phyloP scores from a whole-genome alignment of 2,888 invertebrate species.

The Drosophila greeni region DNA sequence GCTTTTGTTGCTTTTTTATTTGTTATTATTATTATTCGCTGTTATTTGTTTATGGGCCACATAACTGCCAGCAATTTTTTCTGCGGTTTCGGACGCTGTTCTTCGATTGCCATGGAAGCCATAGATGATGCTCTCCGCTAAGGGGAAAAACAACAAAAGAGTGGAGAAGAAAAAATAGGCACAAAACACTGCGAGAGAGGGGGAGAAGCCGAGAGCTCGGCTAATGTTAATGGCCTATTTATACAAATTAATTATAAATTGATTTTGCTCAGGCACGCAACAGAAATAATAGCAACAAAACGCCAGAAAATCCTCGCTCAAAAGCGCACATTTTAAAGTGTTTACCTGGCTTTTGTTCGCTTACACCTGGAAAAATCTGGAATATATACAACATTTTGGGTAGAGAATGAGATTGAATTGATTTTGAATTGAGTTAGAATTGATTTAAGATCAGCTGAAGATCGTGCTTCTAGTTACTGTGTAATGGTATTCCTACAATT shows the following conservation, averaged over 20 bases:
- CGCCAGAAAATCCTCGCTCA: constrained; percentile 4
- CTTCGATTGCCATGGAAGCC: constrained; percentile 53
- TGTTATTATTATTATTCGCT: constrained; percentile 36
- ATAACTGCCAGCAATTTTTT: constrained; percentile 55
- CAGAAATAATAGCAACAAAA: constrained; percentile 14
- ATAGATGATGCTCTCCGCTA: constrained; percentile 23
- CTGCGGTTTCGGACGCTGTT: constrained; percentile 42
- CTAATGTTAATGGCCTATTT: constrained; percentile 58
- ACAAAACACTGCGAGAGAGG: neutral
- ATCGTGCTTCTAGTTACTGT: too few species aligned
- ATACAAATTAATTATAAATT: constrained; percentile 41
- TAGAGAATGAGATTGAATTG: too few species aligned
- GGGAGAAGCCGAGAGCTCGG: constrained; percentile 12
- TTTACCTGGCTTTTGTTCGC: neutral
- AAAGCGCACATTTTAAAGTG: constrained; percentile 9
- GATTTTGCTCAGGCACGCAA: constrained; percentile 31
- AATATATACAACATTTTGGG: too few species aligned
- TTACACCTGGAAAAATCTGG: neutral
- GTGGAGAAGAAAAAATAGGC: neutral
- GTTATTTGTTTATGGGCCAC: constrained; percentile 66
- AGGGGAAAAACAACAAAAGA: neutral
- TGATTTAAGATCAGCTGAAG: neutral
- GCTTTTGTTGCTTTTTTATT: constrained; percentile 8
- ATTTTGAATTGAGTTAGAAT: too few species aligned
- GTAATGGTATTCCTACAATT: too few species aligned